Conservation (phyloP, 2,888 invertebrate genomes). For the Crematogaster levior region DNA sequence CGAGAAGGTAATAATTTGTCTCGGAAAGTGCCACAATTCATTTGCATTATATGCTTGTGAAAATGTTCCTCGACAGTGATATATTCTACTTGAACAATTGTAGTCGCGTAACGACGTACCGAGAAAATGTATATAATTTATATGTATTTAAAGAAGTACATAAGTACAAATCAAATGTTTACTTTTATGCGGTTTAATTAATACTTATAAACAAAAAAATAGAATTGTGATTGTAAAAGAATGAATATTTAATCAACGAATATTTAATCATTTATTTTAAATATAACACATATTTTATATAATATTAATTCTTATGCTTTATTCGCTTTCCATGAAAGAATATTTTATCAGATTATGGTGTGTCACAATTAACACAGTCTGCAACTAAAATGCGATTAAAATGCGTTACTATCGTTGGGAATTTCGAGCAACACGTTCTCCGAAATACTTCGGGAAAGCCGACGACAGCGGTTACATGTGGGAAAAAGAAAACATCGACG, state of each 20-base stretch:
- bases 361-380: not conserved
- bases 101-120: not conserved
- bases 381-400: slow-evolving; percentile 31
- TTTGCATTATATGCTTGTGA: slow-evolving; percentile 19
- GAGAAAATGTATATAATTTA: not conserved
- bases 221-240: not conserved
- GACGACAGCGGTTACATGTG: slow-evolving; percentile 36
- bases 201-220: not conserved
- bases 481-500: slow-evolving; percentile 37
- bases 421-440: slow-evolving; percentile 34
- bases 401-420: slow-evolving; percentile 4
- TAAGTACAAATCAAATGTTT: not conserved
- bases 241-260: too few relatives aligned
- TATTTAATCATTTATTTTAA: not conserved
- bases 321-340: not conserved
- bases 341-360: slow-evolving; percentile 27
- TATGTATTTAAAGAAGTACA: not conserved
- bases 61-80: slow-evolving; percentile 24
- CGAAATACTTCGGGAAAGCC: slow-evolving; percentile 42
- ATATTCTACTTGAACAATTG: not conserved
- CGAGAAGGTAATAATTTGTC: slow-evolving; percentile 32
- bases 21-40: slow-evolving; percentile 34
- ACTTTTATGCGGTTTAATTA: not conserved
- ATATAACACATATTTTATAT: not conserved
- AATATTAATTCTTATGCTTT: not conserved